Evolutionary conservation across 2,888 invertebrate species (phyloP).

Genomic region (Cinara cedri): DNA sequence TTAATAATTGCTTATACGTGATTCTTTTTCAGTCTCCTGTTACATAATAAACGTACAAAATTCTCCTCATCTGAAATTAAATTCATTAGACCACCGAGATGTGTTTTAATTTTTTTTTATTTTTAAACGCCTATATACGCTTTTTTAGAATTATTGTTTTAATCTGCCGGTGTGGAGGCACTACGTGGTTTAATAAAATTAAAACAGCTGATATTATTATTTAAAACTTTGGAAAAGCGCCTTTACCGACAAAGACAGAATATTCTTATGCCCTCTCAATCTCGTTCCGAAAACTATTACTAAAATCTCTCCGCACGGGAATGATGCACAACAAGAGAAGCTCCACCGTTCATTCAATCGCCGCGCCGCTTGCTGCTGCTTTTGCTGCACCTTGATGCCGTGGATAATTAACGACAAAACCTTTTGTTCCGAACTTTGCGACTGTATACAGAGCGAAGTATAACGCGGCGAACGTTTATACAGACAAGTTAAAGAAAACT

Average conservation of each 20-base stretch:
- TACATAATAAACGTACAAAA: too few species aligned
- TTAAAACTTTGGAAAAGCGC: constrained; percentile 18
- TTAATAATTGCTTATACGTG: too few species aligned
- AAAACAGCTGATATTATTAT: too few species aligned
- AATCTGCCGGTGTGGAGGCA: too few species aligned
- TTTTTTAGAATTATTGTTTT: too few species aligned
- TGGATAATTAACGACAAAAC: constrained; percentile 39
- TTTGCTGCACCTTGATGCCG: constrained; percentile 7
- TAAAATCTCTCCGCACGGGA: constrained; percentile 28
- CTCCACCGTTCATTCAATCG: background rate
- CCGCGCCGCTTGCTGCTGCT: background rate
- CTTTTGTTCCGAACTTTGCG: constrained; percentile 48
- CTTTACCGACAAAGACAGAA: background rate
- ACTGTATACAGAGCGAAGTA: constrained; percentile 2
- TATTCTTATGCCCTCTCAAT: background rate
- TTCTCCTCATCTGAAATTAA: too few species aligned
- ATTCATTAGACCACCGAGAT: too few species aligned
- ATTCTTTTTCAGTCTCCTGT: too few species aligned
- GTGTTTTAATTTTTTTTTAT: too few species aligned
- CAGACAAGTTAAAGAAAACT: constrained; percentile 41
- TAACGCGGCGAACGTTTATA: background rate
- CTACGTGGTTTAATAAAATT: too few species aligned
- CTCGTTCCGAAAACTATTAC: constrained; percentile 15
- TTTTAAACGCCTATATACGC: too few species aligned
- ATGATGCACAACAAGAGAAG: constrained; percentile 21